A percentile compares a stretch with the other conserved stretches of the same genome.
These are phyloP conservation scores for Hydrozoanthus gracilis DNA, from an alignment of 92 coral and sea anemone species.

Conservation along the genomic window DNA sequence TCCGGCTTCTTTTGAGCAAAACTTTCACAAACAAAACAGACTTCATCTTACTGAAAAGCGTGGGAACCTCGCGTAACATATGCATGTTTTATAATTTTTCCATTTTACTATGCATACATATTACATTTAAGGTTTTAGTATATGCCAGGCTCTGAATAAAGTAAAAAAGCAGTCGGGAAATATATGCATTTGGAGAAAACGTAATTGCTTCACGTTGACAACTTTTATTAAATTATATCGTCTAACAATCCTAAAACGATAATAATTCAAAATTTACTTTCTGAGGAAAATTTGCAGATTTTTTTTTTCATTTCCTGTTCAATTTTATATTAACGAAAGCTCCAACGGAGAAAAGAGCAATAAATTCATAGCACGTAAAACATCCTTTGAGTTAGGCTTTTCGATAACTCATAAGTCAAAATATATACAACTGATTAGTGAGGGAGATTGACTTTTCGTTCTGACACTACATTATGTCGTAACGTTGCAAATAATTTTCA, in stretches of 20 bases:
- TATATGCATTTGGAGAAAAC: conserved; percentile 18
- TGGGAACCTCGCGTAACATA: background rate
- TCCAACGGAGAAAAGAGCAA: conserved; percentile 54
- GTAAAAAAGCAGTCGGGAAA: background rate
- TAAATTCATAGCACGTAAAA: conserved; percentile 35
- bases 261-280: conserved; percentile 45
- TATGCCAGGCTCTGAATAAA: background rate
- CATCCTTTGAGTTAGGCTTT: conserved; percentile 23
- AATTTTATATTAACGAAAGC: conserved; percentile 30
- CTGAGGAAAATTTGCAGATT: background rate
- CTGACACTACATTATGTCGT: background rate
- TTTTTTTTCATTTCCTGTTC: conserved; percentile 42
- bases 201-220: conserved; percentile 42
- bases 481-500: conserved; percentile 33
- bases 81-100: background rate
- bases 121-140: background rate
- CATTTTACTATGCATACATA: background rate
- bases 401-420: conserved; percentile 24
- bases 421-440: background rate
- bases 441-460: conserved; percentile 6
- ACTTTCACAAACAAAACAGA: background rate
- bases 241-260: conserved; percentile 42
- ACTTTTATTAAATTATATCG: conserved; percentile 41
- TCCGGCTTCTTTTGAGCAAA: conserved; percentile 56
- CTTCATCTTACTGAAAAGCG: conserved; percentile 1